phyloP scores from a whole-genome alignment of 1,140 invertebrate genomes.

The Phymorhynchus buccinoides region DNA sequence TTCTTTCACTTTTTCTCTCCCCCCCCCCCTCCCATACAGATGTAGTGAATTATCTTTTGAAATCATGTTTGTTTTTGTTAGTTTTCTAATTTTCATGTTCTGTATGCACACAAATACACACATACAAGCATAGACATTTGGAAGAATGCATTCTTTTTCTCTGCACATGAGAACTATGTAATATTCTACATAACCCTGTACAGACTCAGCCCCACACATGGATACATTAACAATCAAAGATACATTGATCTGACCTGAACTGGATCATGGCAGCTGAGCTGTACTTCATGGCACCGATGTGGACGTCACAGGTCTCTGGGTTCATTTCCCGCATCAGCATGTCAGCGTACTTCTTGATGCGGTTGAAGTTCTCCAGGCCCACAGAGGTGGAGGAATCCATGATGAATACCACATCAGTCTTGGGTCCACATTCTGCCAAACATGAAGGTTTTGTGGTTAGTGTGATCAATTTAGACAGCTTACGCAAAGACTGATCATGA shows the following conservation, averaged over 20 bases:
- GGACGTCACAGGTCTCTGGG: slow-evolving; percentile 60
- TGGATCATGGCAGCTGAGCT: slow-evolving; percentile 64
- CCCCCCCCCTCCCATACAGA: too few relatives aligned
- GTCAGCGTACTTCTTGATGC: slow-evolving; percentile 65
- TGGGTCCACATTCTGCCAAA: slow-evolving; percentile 60
- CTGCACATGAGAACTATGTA: too few relatives aligned
- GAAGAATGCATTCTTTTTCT: background rate
- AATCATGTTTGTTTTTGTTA: too few relatives aligned
- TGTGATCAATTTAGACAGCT: too few relatives aligned
- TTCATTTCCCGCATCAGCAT: slow-evolving; percentile 62
- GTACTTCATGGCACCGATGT: slow-evolving; percentile 68
- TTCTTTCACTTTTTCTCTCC: too few relatives aligned
- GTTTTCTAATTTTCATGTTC: too few relatives aligned
- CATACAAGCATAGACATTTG: slow-evolving; percentile 4
- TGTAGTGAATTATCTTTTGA: too few relatives aligned
- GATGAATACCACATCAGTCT: slow-evolving; percentile 69
- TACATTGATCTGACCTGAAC: slow-evolving; percentile 54
- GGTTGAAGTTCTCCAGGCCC: slow-evolving; percentile 57
- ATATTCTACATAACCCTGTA: too few relatives aligned
- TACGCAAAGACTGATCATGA: too few relatives aligned
- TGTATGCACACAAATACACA: background rate
- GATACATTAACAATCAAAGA: background rate
- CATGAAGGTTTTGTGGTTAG: too few relatives aligned
- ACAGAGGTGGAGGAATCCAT: slow-evolving; percentile 69
- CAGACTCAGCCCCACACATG: background rate